These are phyloP conservation scores for Stegophylla sp. DNA, from an alignment of 2,888 invertebrate genomes.

Conservation along the genomic window DNA sequence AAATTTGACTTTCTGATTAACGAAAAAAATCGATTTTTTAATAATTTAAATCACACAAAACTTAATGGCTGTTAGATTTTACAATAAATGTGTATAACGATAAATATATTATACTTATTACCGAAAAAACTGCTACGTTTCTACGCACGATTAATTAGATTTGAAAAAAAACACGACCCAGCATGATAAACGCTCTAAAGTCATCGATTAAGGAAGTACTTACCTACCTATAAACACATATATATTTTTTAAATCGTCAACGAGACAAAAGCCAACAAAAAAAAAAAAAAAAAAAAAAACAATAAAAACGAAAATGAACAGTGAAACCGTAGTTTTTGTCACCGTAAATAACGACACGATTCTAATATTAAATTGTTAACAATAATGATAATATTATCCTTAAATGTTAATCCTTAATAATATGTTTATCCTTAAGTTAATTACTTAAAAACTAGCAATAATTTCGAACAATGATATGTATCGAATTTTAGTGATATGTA, in stretches of 20 bases:
- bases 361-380: constrained; percentile 11
- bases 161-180: not conserved
- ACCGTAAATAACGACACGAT: not conserved
- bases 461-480: constrained; percentile 59
- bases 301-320: not conserved
- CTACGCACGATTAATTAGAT: constrained; percentile 24
- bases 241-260: constrained; percentile 13
- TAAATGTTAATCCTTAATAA: constrained; percentile 45
- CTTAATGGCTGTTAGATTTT: no score
- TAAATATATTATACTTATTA: no score
- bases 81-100: not conserved
- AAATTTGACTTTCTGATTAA: constrained; percentile 10
- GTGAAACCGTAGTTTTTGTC: constrained; percentile 19
- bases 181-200: not conserved
- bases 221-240: not conserved
- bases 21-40: not conserved
- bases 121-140: constrained; percentile 20
- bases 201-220: not conserved
- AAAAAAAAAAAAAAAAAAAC: constrained; percentile 4
- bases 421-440: no score
- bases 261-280: constrained; percentile 7
- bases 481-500: constrained; percentile 57
- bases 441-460: constrained; percentile 43
- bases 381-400: not conserved
- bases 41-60: constrained; percentile 22